Percentiles rank a stretch among this genome's conserved stretches.
These are phyloP conservation scores for Scatophagus argus DNA, from an alignment of 2,113 vertebrate species.

Conservation along the genomic window DNA sequence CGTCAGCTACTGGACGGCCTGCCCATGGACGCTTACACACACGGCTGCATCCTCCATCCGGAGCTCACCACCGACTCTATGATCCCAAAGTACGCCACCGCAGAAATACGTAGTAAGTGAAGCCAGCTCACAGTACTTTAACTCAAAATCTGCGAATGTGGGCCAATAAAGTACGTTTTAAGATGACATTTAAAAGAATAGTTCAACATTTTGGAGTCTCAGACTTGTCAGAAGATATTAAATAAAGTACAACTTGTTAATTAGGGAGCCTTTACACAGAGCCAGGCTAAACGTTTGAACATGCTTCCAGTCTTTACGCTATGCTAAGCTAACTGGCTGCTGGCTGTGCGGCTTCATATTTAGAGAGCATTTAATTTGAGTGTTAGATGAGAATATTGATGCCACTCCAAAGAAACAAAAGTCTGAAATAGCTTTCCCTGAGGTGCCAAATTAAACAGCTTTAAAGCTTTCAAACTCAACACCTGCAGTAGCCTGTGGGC, in stretches of 20 bases:
- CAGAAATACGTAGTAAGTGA: conserved; percentile 99
- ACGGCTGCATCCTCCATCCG: conserved; percentile 98
- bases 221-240: neutral
- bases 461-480: neutral
- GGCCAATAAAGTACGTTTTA: neutral
- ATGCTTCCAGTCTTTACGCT: too few relatives aligned
- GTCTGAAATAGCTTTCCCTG: neutral
- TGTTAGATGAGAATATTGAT: too few relatives aligned
- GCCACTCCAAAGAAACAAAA: neutral
- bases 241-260: neutral
- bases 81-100: conserved; percentile 99
- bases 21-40: conserved; percentile 99
- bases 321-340: too few relatives aligned
- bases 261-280: neutral
- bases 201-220: neutral
- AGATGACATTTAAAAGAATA: neutral
- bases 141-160: neutral
- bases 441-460: neutral
- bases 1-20: conserved; percentile 93
- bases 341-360: too few relatives aligned
- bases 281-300: neutral
- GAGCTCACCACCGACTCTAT: conserved; percentile 99
- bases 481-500: too few relatives aligned
- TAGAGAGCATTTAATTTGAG: too few relatives aligned
- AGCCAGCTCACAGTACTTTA: conserved; percentile 44